Evolutionary conservation across 92 coral and sea anemone species (phyloP), one percentile per base, ranked within the genome.

Genomic region (Montipora capitata): DNA sequence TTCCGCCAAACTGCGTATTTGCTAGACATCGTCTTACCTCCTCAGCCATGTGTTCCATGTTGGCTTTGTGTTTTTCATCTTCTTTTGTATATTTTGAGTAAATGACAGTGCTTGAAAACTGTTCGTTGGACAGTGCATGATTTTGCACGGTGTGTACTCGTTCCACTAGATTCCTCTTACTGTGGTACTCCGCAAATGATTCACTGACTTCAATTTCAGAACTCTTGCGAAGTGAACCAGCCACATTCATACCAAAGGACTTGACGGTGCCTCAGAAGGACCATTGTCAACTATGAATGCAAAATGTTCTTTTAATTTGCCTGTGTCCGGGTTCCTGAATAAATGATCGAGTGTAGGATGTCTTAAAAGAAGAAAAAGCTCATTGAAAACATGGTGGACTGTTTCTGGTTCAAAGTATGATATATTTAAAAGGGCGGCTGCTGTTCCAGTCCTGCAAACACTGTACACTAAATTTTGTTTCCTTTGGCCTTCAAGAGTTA

Each of bases 201-300:
- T 42, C 7, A 88, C 44, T 58, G 58, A 54, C 11, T 88, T 85
- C 61, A 81, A 44, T 20, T 56, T 16, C 69, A 80, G 58, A 8
- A 88, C 16, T 44, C 87, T 59, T 5, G 86, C 72, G 4, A 68
- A 40, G 49, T 86, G 79, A 11, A 86, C 90, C 78, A 86, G 68
- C 70, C 68, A 54, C 90, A 86, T 78, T 71, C 41, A 12, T n/a
- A 86, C 86, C 67, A 78, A 45, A 71, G 86, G 90, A 65, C 86
- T 87, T 54, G 86, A 40, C n/a, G 73, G 91, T 10, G 90, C 93
- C 77, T 91, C 94, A 2, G 96, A 75, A 13, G 96, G 94, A 10
- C 96, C 95, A 74, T 94, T 94, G 40, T 94, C 95, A 38, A 94
- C 95, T 39, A n/a, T 79, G 40, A 91, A 94, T 1, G 59, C 93